Conservation (phyloP, 2,888 invertebrate genomes). For the Thelaira solivaga region DNA sequence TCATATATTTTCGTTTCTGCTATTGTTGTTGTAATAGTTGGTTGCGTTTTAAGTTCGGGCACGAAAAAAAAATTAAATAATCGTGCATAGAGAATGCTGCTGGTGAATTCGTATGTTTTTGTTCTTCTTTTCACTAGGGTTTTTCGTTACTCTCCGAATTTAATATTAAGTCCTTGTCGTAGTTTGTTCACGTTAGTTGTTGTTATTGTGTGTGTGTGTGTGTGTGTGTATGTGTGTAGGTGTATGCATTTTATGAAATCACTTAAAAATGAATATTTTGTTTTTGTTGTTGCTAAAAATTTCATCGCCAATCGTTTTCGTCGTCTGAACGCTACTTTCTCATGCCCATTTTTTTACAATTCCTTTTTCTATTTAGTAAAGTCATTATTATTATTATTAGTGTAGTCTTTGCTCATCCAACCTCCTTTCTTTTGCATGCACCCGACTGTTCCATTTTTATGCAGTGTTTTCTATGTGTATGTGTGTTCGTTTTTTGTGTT, state of each 20-base stretch:
- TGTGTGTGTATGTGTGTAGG: neutral
- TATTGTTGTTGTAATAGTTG: slow-evolving; percentile 47
- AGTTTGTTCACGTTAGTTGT: slow-evolving; percentile 64
- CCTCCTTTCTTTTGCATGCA: neutral
- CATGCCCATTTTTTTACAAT: slow-evolving; percentile 26
- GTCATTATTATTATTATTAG: slow-evolving; percentile 52
- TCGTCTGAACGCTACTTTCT: slow-evolving; percentile 33
- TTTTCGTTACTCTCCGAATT: slow-evolving; percentile 54
- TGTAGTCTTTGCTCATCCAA: slow-evolving; percentile 30
- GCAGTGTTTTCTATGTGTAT: too few species aligned
- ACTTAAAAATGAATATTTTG: too few species aligned
- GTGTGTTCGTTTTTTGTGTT: slow-evolving; percentile 19
- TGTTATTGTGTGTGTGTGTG: neutral
- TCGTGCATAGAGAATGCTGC: slow-evolving; percentile 5
- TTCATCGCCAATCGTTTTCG: slow-evolving; percentile 55
- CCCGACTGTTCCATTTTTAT: too few species aligned
- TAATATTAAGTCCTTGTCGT: slow-evolving; percentile 37
- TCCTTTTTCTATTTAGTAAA: slow-evolving; percentile 21
- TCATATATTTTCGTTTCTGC: slow-evolving; percentile 15
- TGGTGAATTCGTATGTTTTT: slow-evolving; percentile 24
- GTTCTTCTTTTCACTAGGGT: slow-evolving; percentile 12
- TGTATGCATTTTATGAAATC: too few species aligned
- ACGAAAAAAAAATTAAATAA: slow-evolving; percentile 10
- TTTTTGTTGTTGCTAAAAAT: slow-evolving; percentile 47
- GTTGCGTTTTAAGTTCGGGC: slow-evolving; percentile 46